Evolutionary conservation across 2,797 vertebrate species (phyloP).

Genomic region (Phoeniculus purpureus): DNA sequence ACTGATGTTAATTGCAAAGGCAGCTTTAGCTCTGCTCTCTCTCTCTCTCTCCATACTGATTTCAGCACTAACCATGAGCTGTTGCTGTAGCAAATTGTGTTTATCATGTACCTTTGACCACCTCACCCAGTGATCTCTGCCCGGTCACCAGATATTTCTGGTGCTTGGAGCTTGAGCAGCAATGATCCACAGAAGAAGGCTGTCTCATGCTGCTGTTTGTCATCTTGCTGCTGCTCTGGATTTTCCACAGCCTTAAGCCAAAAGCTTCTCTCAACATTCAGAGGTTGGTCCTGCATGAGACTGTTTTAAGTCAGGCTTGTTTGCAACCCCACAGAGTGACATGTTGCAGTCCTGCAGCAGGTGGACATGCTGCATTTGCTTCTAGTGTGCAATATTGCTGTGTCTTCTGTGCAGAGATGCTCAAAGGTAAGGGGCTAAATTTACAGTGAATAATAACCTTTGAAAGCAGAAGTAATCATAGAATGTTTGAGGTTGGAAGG

Average conservation of each 20-base stretch:
- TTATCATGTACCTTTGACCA: neutral
- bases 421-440: neutral
- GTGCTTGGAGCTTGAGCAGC: neutral
- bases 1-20: neutral
- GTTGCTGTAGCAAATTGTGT: neutral
- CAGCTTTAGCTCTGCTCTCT: neutral
- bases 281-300: neutral
- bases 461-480: neutral
- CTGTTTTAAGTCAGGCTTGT: neutral
- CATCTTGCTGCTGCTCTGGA: rapidly evolving
- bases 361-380: neutral
- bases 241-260: neutral
- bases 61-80: neutral
- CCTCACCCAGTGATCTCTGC: conserved; percentile 8
- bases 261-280: neutral
- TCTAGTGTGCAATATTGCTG: neutral
- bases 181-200: neutral
- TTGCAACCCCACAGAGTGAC: rapidly evolving
- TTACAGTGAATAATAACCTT: neutral
- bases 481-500: too few species aligned
- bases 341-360: neutral
- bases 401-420: neutral
- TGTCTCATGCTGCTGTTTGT: rapidly evolving
- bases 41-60: rapidly evolving
- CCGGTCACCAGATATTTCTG: neutral